phyloP scores from a whole-genome alignment of 2,113 vertebrate genomes.

The Sturnira hondurensis region DNA sequence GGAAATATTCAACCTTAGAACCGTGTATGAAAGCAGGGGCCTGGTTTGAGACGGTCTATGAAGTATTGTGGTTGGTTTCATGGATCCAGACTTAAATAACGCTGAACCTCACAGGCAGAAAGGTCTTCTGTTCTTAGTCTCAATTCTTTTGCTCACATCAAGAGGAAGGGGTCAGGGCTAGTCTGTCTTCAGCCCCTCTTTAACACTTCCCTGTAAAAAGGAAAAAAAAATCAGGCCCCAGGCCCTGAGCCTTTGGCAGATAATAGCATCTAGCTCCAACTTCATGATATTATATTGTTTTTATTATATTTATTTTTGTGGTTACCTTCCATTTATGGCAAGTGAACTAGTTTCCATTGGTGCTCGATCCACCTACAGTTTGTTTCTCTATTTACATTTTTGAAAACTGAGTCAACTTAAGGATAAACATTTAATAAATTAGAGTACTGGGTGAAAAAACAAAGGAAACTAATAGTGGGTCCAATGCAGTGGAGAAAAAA shows the following conservation, averaged over 20 bases:
- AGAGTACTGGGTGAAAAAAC: not conserved
- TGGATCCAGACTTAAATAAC: not conserved
- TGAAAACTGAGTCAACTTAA: not conserved
- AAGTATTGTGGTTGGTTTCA: not conserved
- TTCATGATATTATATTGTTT: not conserved
- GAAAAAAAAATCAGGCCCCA: not conserved
- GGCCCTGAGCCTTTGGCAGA: not conserved
- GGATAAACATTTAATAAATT: not conserved
- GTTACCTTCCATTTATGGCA: not conserved
- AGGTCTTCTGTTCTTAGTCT: not conserved
- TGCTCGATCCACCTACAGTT: not conserved
- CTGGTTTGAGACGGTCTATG: not conserved
- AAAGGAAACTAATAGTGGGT: not conserved
- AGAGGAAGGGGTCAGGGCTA: not conserved
- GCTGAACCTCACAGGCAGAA: not conserved
- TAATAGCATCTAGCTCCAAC: not conserved
- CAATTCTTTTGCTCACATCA: not conserved
- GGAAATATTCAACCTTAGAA: not conserved
- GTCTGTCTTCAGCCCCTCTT: not conserved
- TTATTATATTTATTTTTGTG: slow-evolving; percentile 9
- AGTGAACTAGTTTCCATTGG: not conserved
- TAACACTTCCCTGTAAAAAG: not conserved
- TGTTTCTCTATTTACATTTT: not conserved
- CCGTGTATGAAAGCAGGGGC: not conserved
- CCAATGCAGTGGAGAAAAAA: not conserved